Evolutionary conservation across 1,140 invertebrate species (phyloP).

Genomic region (Musca vetustissima): DNA sequence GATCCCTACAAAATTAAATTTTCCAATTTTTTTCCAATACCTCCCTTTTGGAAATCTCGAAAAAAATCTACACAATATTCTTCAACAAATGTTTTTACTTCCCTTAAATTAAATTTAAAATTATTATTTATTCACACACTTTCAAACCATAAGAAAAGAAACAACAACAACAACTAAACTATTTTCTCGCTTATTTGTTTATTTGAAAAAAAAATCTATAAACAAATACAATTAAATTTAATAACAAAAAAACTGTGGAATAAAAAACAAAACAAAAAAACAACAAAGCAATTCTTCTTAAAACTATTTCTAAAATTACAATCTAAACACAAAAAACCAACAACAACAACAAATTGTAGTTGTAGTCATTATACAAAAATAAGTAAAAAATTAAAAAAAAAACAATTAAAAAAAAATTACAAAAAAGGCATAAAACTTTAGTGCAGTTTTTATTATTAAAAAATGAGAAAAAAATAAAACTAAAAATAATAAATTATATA

Average conservation of each 20-base stretch:
- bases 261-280: not conserved
- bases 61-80: too few relatives aligned
- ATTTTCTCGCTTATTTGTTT: too few relatives aligned
- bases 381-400: slow-evolving; percentile 12
- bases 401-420: not conserved
- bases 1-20: too few relatives aligned
- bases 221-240: slow-evolving; percentile 12
- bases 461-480: too few relatives aligned
- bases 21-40: too few relatives aligned
- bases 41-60: too few relatives aligned
- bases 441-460: slow-evolving; percentile 17
- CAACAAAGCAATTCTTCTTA: slow-evolving; percentile 17
- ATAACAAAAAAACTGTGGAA: slow-evolving; percentile 6
- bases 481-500: not conserved
- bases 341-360: not conserved
- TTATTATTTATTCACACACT: too few relatives aligned
- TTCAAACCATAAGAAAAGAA: too few relatives aligned
- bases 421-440: not conserved
- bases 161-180: too few relatives aligned
- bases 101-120: too few relatives aligned
- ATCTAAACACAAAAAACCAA: slow-evolving; percentile 9
- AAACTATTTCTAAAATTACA: slow-evolving; percentile 14
- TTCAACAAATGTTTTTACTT: too few relatives aligned
- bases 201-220: not conserved
- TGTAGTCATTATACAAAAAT: not conserved